These are phyloP conservation scores for Eupristina koningsbergeri DNA, from an alignment of 1,140 invertebrate genomes.

Conservation along the genomic window DNA sequence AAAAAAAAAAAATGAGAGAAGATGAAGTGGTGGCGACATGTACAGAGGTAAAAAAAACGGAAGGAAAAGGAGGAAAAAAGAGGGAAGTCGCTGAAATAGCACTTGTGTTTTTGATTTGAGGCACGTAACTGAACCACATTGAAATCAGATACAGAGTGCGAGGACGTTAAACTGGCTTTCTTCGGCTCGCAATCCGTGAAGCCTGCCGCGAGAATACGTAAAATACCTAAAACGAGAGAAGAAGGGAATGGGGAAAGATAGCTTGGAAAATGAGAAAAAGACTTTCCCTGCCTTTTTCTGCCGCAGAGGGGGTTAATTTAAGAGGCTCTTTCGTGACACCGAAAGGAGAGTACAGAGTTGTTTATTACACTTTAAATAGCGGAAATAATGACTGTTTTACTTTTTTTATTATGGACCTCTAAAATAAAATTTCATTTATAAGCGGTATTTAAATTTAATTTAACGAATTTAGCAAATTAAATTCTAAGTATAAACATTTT, in stretches of 20 bases:
- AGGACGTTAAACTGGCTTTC: constrained; percentile 65
- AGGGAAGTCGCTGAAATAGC: constrained; percentile 58
- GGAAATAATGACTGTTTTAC: constrained; percentile 40
- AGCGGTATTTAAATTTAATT: too few species aligned
- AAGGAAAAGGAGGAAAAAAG: not conserved
- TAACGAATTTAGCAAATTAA: not conserved
- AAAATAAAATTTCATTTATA: too few species aligned
- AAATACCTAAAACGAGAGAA: constrained; percentile 50
- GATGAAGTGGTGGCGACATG: constrained; percentile 20
- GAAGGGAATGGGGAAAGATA: constrained; percentile 18
- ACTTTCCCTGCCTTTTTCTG: constrained; percentile 11
- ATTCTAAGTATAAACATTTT: not conserved
- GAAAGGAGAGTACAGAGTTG: constrained; percentile 24
- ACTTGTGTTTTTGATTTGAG: constrained; percentile 69
- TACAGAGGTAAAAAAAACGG: not conserved
- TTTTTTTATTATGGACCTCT: constrained; percentile 8
- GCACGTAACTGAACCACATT: constrained; percentile 70
- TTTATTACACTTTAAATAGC: constrained; percentile 50
- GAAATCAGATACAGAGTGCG: constrained; percentile 67
- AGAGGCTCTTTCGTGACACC: constrained; percentile 12
- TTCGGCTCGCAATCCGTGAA: constrained; percentile 49
- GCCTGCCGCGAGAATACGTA: constrained; percentile 62
- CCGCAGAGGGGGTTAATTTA: constrained; percentile 37
- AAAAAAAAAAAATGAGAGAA: not conserved
- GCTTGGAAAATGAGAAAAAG: constrained; percentile 48